A percentile compares a stretch with the other conserved stretches of the same genome.
phyloP scores from a whole-genome alignment of 2,113 vertebrate species.

The Erythrocercus mccallii region DNA sequence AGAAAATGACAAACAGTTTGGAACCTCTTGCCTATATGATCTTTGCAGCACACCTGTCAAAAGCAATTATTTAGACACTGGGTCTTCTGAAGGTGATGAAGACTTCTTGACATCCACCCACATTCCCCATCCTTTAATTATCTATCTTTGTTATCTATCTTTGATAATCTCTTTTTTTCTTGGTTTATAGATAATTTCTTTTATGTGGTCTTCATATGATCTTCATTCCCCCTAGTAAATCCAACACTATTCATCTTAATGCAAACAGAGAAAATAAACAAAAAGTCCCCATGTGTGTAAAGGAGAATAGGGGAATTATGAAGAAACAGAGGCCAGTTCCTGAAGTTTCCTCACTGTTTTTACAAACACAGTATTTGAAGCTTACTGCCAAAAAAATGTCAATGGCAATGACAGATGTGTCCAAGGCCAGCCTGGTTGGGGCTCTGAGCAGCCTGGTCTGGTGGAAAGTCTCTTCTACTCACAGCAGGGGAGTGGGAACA shows the following conservation, averaged over 20 bases:
- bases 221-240: neutral
- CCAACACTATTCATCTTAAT: neutral
- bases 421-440: neutral
- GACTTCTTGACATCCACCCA: neutral
- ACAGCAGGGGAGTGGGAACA: rapidly evolving
- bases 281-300: rapidly evolving
- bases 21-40: neutral
- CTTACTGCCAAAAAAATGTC: neutral
- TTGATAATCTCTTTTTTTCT: too few species aligned
- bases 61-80: neutral
- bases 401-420: neutral
- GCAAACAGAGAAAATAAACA: neutral
- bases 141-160: neutral
- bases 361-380: neutral
- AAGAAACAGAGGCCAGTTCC: neutral
- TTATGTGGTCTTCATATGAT: neutral
- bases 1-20: neutral
- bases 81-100: neutral
- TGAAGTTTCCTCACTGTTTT: neutral
- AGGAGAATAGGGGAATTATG: neutral
- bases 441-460: neutral
- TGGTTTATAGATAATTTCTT: too few species aligned
- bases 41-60: neutral
- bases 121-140: neutral
- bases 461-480: neutral